Evolutionary conservation across 2,797 vertebrate genomes (phyloP).

Genomic region (Coilia nasus): DNA sequence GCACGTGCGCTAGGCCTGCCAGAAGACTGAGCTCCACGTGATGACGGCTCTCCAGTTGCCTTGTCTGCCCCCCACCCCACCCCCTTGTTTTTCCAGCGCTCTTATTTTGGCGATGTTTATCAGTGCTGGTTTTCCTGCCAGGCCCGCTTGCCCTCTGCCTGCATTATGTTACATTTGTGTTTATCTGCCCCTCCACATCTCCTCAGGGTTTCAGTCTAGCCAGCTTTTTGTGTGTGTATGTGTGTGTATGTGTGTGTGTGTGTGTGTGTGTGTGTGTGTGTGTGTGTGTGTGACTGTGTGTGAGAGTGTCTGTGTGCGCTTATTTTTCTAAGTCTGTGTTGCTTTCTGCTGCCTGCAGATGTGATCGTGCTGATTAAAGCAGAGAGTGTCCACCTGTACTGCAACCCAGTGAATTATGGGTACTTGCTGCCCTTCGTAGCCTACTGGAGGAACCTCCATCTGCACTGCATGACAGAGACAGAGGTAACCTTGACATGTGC

Average conservation of each 20-base stretch:
- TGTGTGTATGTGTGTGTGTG: not conserved
- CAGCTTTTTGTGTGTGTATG: not conserved
- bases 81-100: not conserved
- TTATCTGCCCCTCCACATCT: slow-evolving; percentile 7
- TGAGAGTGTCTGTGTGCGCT: not conserved
- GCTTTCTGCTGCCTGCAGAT: slow-evolving; percentile 71
- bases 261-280: not conserved
- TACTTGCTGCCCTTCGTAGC: slow-evolving; percentile 90
- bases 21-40: slow-evolving; percentile 4
- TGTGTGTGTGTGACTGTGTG: not conserved
- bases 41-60: slow-evolving; percentile 13
- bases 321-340: not conserved
- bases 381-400: slow-evolving; percentile 94
- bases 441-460: slow-evolving; percentile 94
- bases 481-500: slow-evolving; percentile 76
- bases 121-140: not conserved
- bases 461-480: slow-evolving; percentile 92
- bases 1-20: not conserved
- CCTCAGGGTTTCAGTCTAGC: slow-evolving; percentile 1
- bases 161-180: slow-evolving; percentile 15
- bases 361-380: slow-evolving; percentile 92
- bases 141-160: slow-evolving; percentile 10
- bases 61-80: not conserved
- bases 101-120: slow-evolving; percentile 22
- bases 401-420: slow-evolving; percentile 93